Percentiles rank a stretch among this genome's conserved stretches.
Conservation (phyloP, 2,113 vertebrate species). For the Gallinago undulata region DNA sequence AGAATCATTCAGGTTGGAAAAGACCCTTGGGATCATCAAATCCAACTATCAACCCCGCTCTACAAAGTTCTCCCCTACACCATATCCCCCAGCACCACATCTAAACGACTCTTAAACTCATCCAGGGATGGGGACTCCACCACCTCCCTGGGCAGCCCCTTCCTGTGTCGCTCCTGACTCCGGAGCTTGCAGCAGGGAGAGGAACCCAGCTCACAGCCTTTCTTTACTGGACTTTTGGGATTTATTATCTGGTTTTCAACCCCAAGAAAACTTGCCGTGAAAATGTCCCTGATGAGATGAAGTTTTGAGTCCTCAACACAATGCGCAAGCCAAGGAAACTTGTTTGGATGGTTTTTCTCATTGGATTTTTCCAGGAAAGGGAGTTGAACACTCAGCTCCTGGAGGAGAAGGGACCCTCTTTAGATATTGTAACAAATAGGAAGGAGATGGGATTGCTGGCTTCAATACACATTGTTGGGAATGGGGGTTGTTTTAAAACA, state of each 20-base stretch:
- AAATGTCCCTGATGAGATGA: not conserved
- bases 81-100: no score
- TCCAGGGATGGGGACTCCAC: no score
- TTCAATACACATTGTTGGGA: not conserved
- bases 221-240: not conserved
- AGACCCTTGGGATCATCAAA: no score
- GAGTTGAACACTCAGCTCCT: not conserved
- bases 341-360: accelerated
- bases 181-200: not conserved
- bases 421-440: not conserved
- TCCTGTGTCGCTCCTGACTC: not conserved
- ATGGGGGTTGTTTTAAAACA: not conserved
- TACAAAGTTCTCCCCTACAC: no score
- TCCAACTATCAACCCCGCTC: no score
- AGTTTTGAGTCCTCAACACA: no score
- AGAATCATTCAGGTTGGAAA: no score
- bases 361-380: not conserved
- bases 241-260: not conserved
- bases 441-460: not conserved
- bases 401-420: not conserved
- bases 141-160: not conserved
- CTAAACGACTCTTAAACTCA: no score
- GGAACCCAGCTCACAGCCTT: not conserved
- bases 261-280: accelerated
- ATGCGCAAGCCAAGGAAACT: not conserved